Base-by-base conservation (phyloP, 2,888 invertebrate species). In the Amphipyra tragopoginis region DNA sequence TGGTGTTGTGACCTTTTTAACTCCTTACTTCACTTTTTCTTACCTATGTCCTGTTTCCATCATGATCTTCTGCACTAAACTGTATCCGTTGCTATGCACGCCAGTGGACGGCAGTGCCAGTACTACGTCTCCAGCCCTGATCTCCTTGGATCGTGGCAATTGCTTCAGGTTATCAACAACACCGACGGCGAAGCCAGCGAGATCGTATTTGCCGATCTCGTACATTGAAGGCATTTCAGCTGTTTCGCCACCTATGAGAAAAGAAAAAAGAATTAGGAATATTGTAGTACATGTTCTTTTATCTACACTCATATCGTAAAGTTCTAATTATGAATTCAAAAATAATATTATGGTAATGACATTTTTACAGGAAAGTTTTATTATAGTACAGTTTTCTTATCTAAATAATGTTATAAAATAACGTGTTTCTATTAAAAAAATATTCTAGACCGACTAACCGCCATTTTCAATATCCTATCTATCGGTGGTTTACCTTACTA, bases 211-310 rank as follows among this genome's bases (percentile, higher is more conserved):
- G 0, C 97, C 98, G 0, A 95, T 91, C 2, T 96, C 95, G 91
- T 99, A 99, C 95, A 99, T 97, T 1, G 98, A 97, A 0, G 99
- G 99, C 99, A 99, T 99, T 93, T 99, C 99, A 0, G 99, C 99
- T 1, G 99, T 99, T 93, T 99, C 99, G 0, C 99, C 99, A 66
- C 96, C 96, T 98, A 53, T 1, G 5, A 0, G 8, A 51, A 7
- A 11, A 9, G 5, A 5, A 38, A 11, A 26, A 3, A 38, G n/a
- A 21, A 33, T 33, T 26, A 36, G n/a, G 11, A 36, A 9, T 7
- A 8, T 33, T 33, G 29, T 15, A n/a, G 13, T 10, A 43, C 10
- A 7, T 42, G 15, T n/a, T n/a, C 44, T 21, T n/a, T 21, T 21
- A 21, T 21, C n/a, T n/a, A n/a, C n/a, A n/a, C n/a, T n/a, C n/a